Percentiles rank a stretch among this genome's conserved stretches.
Evolutionary conservation across 2,113 vertebrate species (phyloP).

Genomic region (Osmerus eperlanus): DNA sequence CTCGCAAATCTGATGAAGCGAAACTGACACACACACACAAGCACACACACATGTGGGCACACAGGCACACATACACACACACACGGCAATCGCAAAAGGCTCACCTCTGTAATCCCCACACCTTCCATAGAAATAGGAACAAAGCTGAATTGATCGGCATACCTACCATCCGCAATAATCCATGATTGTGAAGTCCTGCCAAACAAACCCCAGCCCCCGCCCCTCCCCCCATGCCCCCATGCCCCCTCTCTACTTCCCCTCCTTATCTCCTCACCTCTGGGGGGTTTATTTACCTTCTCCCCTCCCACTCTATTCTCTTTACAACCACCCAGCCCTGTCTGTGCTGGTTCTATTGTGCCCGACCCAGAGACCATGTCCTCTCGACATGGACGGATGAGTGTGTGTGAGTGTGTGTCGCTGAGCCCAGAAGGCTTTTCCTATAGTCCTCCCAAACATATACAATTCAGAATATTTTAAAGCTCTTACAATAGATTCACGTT

Average conservation of each 20-base stretch:
- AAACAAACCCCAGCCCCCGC: neutral
- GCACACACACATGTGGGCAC: slow-evolving; percentile 9
- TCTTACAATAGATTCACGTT: slow-evolving; percentile 32
- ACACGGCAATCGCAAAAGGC: neutral
- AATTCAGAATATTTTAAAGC: neutral
- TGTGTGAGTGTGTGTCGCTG: neutral
- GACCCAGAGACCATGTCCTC: neutral
- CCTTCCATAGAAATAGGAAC: neutral
- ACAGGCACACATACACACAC: slow-evolving; percentile 11
- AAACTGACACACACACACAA: slow-evolving; percentile 31
- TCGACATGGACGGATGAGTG: neutral
- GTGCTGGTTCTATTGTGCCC: neutral
- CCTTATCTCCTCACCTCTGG: slow-evolving; percentile 23
- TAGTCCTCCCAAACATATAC: neutral
- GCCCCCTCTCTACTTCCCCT: neutral
- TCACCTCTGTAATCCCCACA: neutral
- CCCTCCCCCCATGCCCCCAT: neutral
- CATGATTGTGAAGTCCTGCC: neutral
- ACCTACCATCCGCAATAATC: neutral
- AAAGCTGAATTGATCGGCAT: neutral
- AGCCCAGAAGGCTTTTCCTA: neutral
- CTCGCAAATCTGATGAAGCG: slow-evolving; percentile 56
- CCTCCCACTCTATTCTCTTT: neutral
- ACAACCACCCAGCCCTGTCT: slow-evolving; percentile 2
- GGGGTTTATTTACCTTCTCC: slow-evolving; percentile 37